Evolutionary conservation across 2,797 vertebrate species (phyloP), one percentile per base, ranked within the genome.

Genomic region (Pteronotus mesoamericanus): DNA sequence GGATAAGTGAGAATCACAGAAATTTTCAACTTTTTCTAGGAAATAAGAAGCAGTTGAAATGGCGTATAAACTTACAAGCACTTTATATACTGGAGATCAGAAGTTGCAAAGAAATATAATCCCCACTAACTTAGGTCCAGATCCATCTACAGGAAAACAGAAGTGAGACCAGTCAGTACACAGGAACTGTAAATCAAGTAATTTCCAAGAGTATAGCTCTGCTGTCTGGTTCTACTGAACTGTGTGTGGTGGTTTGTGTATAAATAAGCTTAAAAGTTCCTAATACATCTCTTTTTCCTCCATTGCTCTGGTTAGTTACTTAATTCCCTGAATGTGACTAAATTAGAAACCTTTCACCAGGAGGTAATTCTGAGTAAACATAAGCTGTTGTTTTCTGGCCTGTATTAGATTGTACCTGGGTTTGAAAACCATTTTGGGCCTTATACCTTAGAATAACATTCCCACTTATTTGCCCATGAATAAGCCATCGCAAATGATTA

Each of bases 401-500:
- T 71, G 11, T 15, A 21, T 89, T 34, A 37, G 29, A 55, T 37
- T 26, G 59, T 71, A 10, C 51, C 83, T 57, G 11, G 4, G 37
- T 22, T 44, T 4, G 14, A 82, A 94, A 91, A 80, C 9, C 29
- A 75, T 64, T 61, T 34, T 10, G 37, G n/a, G 84, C 53, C 42
- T 55, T 37, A 74, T 7, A 48, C 4, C 79, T 85, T 61, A 88
- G 44, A 80, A 80, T 69, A 51, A 51, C 80, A 57, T 61, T 39
- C 29, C 24, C 64, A 82, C 42, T 84, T 83, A 37, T 24, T 78
- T 72, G 14, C 48, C 64, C 22, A 11, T 34, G 29, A 85, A 92
- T n/a, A 82, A 82, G 14, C 37, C 18, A 34, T 32, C 89, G n/a
- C 57, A 89, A 92, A 82, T 42, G 53, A 75, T 66, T 42, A 57